A percentile compares a stretch with the other conserved stretches of the same genome.
phyloP scores from a whole-genome alignment of 2,888 invertebrate species.

The Agriopis marginaria region DNA sequence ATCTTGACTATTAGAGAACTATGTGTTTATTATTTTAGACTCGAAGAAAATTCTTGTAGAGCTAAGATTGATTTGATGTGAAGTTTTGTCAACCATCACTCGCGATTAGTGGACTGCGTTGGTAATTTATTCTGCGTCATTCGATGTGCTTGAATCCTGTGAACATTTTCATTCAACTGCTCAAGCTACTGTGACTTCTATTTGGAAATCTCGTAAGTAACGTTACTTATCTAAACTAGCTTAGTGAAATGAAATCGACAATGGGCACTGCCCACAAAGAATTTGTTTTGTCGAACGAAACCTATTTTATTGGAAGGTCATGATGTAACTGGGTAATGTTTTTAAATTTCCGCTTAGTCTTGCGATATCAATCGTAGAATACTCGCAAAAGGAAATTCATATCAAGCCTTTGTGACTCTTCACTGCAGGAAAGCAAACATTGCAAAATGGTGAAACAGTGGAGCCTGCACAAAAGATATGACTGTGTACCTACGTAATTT shows the following conservation, averaged over 20 bases:
- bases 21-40: constrained; percentile 61
- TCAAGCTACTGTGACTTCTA: constrained; percentile 27
- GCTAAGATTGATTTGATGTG: constrained; percentile 73
- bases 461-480: constrained; percentile 13
- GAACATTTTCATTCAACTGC: constrained; percentile 26
- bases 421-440: constrained; percentile 14
- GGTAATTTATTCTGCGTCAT: constrained; percentile 75
- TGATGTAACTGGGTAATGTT: constrained; percentile 54
- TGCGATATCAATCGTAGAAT: neutral
- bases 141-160: constrained; percentile 58
- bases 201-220: constrained; percentile 54
- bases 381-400: neutral
- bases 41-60: constrained; percentile 63
- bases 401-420: constrained; percentile 13
- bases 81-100: constrained; percentile 73
- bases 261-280: constrained; percentile 8
- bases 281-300: constrained; percentile 29
- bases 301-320: constrained; percentile 56
- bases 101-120: constrained; percentile 68
- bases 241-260: neutral
- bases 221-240: neutral
- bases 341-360: constrained; percentile 46
- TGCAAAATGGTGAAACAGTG: constrained; percentile 22
- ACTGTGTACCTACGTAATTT: constrained; percentile 1
- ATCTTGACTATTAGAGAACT: constrained; percentile 70